Evolutionary conservation across 2,797 vertebrate species (phyloP).

Genomic region (Poeciliopsis gracilis): DNA sequence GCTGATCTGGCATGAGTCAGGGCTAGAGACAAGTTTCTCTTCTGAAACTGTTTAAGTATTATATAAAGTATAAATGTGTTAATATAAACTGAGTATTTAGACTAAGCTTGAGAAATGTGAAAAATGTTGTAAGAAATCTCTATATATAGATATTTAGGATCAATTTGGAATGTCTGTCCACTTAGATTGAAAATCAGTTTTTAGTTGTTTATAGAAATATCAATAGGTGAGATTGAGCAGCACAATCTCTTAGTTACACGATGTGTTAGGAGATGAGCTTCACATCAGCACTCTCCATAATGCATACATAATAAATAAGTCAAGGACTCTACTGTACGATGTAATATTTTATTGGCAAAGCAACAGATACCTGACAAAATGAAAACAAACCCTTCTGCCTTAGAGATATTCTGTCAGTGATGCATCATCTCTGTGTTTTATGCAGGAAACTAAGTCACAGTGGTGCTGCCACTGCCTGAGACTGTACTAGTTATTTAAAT

Average conservation of each 20-base stretch:
- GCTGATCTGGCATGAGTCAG: constrained; percentile 35
- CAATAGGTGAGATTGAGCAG: neutral
- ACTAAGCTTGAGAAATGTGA: neutral
- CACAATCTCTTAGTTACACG: neutral
- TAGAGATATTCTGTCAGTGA: neutral
- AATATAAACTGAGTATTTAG: neutral
- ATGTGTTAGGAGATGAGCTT: neutral
- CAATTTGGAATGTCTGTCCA: neutral
- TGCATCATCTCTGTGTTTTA: neutral
- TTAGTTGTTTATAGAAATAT: neutral
- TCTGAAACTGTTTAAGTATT: constrained; percentile 25
- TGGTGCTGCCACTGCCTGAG: neutral
- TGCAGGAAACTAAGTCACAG: neutral
- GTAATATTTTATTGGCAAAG: neutral
- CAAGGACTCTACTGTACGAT: neutral
- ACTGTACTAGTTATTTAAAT: neutral
- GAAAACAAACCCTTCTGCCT: neutral
- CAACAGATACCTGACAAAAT: neutral
- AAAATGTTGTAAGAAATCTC: neutral
- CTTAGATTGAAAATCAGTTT: neutral
- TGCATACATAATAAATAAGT: neutral
- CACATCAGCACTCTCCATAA: neutral
- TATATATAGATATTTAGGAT: neutral
- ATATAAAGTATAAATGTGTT: neutral
- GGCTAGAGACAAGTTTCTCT: constrained; percentile 28